A percentile compares a stretch with the other conserved stretches of the same genome.
Conservation (phyloP, 2,113 vertebrate genomes). For the Silurus glanis region DNA sequence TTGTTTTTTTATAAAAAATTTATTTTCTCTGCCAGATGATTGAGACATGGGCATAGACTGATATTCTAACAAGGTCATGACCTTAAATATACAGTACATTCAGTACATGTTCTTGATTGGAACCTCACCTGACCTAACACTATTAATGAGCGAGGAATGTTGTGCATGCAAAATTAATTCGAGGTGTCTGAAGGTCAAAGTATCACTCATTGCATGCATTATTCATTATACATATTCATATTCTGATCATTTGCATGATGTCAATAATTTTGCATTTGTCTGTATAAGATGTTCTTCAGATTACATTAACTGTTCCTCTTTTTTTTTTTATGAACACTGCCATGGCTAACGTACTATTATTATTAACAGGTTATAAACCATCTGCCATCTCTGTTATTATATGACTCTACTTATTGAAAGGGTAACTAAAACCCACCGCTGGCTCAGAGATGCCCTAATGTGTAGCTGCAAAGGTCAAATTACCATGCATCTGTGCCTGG, state of each 20-base stretch:
- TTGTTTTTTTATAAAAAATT: background rate
- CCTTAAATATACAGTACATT: background rate
- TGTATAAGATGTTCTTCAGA: background rate
- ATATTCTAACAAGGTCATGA: background rate
- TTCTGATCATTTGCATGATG: background rate
- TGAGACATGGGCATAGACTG: background rate
- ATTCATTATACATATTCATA: background rate
- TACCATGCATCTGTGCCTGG: slow-evolving; percentile 52
- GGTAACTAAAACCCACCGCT: slow-evolving; percentile 46
- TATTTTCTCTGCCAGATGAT: background rate
- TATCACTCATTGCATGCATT: background rate
- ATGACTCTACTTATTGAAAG: slow-evolving; percentile 52
- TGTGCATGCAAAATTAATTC: background rate
- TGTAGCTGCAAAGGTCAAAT: slow-evolving; percentile 61
- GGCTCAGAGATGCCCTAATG: slow-evolving; percentile 50
- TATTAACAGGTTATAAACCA: background rate
- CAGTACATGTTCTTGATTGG: background rate
- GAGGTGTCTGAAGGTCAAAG: background rate
- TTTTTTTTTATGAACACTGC: background rate
- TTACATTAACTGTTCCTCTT: background rate
- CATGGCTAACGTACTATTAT: background rate
- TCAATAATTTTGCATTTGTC: background rate
- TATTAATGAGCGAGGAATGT: background rate
- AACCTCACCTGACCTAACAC: background rate
- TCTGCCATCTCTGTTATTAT: slow-evolving; percentile 15